A percentile compares a stretch with the other conserved stretches of the same genome.
These are phyloP conservation scores for Oeneis ivallda DNA, from an alignment of 2,888 invertebrate species.

Conservation along the genomic window DNA sequence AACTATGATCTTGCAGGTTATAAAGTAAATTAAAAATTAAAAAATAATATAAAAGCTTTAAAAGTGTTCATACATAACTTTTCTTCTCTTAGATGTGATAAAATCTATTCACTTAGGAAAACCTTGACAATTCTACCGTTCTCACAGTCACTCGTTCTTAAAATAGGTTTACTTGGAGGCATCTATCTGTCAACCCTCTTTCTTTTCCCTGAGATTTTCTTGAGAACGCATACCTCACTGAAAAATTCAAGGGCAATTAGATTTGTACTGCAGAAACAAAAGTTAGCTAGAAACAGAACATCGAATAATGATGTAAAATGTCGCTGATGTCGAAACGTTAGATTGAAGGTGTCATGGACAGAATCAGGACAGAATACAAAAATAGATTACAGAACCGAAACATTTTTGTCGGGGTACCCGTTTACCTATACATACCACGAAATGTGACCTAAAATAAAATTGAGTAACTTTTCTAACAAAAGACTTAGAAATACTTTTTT, in stretches of 20 bases:
- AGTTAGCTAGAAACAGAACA: slow-evolving; percentile 5
- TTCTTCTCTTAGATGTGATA: neutral
- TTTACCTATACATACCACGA: no score
- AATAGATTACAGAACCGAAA: no score
- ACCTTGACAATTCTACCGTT: slow-evolving; percentile 13
- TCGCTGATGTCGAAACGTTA: neutral
- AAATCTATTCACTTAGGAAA: neutral
- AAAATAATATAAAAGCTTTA: no score
- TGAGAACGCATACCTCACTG: slow-evolving; percentile 5
- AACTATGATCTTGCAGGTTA: no score
- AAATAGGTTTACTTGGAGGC: slow-evolving; percentile 18
- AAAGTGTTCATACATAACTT: no score
- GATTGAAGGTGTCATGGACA: neutral
- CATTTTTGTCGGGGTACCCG: no score
- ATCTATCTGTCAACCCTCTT: slow-evolving; percentile 25
- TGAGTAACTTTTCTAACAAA: no score
- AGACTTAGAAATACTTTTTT: no score
- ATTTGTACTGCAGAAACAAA: slow-evolving; percentile 15
- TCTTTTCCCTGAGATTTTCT: slow-evolving; percentile 13
- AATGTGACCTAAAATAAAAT: no score
- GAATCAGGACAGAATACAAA: no score
- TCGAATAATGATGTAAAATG: neutral
- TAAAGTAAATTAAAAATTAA: no score
- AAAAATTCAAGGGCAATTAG: slow-evolving; percentile 20
- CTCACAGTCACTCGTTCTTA: slow-evolving; percentile 1